Base-by-base conservation (phyloP, 2,888 invertebrate species). In the Cephus pygmeus region DNA sequence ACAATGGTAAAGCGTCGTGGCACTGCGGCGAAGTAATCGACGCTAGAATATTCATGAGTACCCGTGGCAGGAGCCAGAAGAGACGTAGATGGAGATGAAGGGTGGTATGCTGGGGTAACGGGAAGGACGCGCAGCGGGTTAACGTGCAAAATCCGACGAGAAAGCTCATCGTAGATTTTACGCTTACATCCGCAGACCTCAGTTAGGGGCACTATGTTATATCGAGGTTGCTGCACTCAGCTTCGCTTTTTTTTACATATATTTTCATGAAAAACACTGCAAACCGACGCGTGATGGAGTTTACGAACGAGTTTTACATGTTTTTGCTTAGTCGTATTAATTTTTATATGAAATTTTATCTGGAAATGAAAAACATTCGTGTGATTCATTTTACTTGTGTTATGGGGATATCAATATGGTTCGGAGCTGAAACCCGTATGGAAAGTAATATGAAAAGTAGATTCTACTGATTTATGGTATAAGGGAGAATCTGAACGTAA, bases 21-120 rank as follows among this genome's bases (percentile, higher is more conserved):
- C 79, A 78, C 75, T 78, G 78, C 78, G 79, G 77, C 79, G 69
- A 75, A 79, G 82, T 87, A 88, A 88, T 87, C 84, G 85, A 83
- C 82, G 79, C 78, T 81, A 76, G 88, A 88, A 88, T 88, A 88
- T 88, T 86, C 88, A 88, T 88, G 88, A 87, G 82, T 23, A n/a
- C n/a, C 9, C 36, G 40, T 34, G 56, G 75, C 73, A 35, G 75
- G 36, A 68, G 56, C 68, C 69, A 69, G 71, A 74, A 73, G 23
- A 75, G 69, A 30, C 15, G 78, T 74, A 73, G 34, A 56, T 40
- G 69, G 36, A 71, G 75, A 12, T 73, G 56, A 36, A 56, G 56
- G 69, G 76, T 69, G 71, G 69, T 33, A 69, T 31, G 75, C 68
- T 36, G 40, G 36, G n/a, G 9, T 30, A 76, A 69, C 75, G 77